Conservation (phyloP, 2,113 vertebrate species). For the Colinus virginianus region DNA sequence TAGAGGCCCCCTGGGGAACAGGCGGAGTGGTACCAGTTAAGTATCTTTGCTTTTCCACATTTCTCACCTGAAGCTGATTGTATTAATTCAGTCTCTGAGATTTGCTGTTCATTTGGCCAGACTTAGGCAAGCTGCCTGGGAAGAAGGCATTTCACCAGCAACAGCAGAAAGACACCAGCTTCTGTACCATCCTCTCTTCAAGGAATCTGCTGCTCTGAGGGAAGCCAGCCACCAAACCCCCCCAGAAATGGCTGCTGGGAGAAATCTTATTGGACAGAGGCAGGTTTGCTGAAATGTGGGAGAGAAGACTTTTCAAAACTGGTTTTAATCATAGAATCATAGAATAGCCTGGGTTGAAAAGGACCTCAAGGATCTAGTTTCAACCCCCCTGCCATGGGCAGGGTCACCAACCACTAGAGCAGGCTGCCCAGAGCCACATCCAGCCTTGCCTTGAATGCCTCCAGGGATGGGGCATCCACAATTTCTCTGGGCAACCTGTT, state of each 20-base stretch:
- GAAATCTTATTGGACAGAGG: not conserved
- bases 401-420: too few species aligned
- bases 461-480: too few species aligned
- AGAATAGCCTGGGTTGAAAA: too few species aligned
- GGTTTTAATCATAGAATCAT: not conserved
- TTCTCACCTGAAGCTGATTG: not conserved
- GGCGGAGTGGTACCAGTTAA: not conserved
- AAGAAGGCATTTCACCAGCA: not conserved
- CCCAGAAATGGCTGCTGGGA: not conserved
- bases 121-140: not conserved
- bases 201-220: not conserved
- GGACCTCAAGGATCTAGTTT: too few species aligned
- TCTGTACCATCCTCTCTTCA: not conserved
- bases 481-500: too few species aligned
- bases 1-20: not conserved
- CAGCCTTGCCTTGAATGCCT: too few species aligned
- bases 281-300: not conserved
- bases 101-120: not conserved
- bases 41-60: not conserved
- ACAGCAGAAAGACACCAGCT: not conserved
- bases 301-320: not conserved
- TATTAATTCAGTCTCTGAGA: not conserved
- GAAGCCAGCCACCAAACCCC: not conserved
- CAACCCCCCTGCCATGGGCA: too few species aligned
- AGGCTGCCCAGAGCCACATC: too few species aligned